phyloP scores from a whole-genome alignment of 1,140 invertebrate species.

The Trichonephila clavata region DNA sequence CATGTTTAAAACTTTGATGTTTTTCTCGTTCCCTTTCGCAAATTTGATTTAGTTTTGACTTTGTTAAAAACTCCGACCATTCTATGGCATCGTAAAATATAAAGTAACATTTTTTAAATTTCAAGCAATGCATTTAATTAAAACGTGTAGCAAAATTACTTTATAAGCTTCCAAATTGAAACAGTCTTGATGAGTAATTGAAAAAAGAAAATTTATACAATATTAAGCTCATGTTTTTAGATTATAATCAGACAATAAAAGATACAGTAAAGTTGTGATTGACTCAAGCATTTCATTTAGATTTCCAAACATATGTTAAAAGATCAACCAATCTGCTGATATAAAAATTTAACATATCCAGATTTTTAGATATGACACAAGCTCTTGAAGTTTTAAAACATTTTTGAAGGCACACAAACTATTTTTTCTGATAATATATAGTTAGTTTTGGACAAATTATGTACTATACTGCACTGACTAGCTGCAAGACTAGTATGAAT shows the following conservation, averaged over 20 bases:
- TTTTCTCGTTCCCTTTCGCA: not conserved
- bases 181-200: too few species aligned
- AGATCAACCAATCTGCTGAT: not conserved
- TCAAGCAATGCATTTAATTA: too few species aligned
- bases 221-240: not conserved
- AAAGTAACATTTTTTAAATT: too few species aligned
- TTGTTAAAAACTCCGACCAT: not conserved
- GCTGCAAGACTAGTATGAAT: constrained; percentile 7
- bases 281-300: not conserved
- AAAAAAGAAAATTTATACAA: not conserved
- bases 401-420: not conserved
- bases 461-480: constrained; percentile 21
- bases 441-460: constrained; percentile 2
- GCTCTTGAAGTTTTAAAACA: not conserved
- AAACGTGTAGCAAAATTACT: too few species aligned
- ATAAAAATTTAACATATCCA: constrained; percentile 13
- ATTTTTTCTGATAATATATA: not conserved
- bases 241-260: not conserved
- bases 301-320: not conserved
- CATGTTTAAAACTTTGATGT: not conserved
- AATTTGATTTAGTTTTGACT: not conserved
- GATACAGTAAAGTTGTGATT: not conserved
- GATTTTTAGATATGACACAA: not conserved
- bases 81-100: not conserved
- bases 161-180: too few species aligned